Evolutionary conservation across 2,113 vertebrate species (phyloP).

Genomic region (Phyllostomus discolor): DNA sequence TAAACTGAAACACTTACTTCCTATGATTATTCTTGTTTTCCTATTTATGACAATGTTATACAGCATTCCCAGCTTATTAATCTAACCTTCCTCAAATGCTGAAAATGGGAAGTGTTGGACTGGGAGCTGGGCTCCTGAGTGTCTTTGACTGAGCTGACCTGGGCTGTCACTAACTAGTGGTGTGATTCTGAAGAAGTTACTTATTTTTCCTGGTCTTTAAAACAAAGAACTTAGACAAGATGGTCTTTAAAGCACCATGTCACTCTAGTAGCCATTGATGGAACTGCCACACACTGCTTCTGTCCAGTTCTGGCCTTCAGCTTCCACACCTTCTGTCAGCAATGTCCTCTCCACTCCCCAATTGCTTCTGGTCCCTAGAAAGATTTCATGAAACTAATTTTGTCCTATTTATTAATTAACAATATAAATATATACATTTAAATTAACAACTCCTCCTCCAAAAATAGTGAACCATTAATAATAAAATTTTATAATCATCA

Average conservation of each 20-base stretch:
- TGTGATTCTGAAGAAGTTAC: background rate
- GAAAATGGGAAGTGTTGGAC: background rate
- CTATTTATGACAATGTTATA: background rate
- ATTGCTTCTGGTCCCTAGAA: background rate
- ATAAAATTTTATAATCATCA: slow-evolving; percentile 75
- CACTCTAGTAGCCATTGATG: background rate
- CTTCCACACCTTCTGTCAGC: background rate
- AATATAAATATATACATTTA: slow-evolving; percentile 71
- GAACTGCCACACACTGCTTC: no score
- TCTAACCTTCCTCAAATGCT: background rate
- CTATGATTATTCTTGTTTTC: background rate
- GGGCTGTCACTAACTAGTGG: background rate
- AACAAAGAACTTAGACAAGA: background rate
- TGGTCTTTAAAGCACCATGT: background rate
- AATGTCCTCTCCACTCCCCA: background rate
- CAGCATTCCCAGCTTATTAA: background rate
- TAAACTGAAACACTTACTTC: background rate
- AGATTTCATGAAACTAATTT: slow-evolving; percentile 55
- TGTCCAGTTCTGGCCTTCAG: background rate
- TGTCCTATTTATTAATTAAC: slow-evolving; percentile 68
- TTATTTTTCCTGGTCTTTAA: background rate
- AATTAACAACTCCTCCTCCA: slow-evolving; percentile 71
- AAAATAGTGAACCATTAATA: slow-evolving; percentile 74
- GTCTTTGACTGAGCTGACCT: background rate
- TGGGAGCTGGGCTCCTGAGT: background rate